These are phyloP conservation scores for Dichetophora obliterata DNA, from an alignment of 2,888 invertebrate species.

Conservation along the genomic window DNA sequence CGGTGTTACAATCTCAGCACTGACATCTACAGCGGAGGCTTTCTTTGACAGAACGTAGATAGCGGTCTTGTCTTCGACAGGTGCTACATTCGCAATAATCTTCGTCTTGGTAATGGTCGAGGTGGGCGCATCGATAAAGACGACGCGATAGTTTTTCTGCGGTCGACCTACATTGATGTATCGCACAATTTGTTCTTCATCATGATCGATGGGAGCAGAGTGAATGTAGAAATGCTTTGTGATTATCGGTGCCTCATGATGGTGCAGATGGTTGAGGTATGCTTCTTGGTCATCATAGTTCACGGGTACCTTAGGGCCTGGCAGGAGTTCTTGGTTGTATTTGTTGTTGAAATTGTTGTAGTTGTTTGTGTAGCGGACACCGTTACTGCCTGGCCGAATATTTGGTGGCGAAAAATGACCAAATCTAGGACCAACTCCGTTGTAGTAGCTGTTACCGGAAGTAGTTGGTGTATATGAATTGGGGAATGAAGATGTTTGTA, in stretches of 20 bases:
- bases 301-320: constrained; percentile 46
- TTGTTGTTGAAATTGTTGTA: constrained; percentile 25
- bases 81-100: constrained; percentile 64
- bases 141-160: constrained; percentile 65
- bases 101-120: constrained; percentile 61
- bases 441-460: constrained; percentile 56
- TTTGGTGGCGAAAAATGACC: constrained; percentile 46
- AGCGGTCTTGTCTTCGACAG: constrained; percentile 67
- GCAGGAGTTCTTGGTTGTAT: constrained; percentile 49
- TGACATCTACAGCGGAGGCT: constrained; percentile 60
- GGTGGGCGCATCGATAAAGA: constrained; percentile 67
- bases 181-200: constrained; percentile 63
- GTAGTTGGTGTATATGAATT: constrained; percentile 57
- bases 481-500: constrained; percentile 47
- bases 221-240: constrained; percentile 67
- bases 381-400: not conserved
- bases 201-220: constrained; percentile 66
- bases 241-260: constrained; percentile 60
- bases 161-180: constrained; percentile 64
- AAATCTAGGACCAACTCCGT: constrained; percentile 47
- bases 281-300: constrained; percentile 56
- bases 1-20: constrained; percentile 63
- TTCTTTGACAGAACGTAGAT: constrained; percentile 68
- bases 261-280: constrained; percentile 55
- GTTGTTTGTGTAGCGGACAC: not conserved